Evolutionary conservation across 2,888 invertebrate genomes (phyloP).

Genomic region (Leucophenga montana): DNA sequence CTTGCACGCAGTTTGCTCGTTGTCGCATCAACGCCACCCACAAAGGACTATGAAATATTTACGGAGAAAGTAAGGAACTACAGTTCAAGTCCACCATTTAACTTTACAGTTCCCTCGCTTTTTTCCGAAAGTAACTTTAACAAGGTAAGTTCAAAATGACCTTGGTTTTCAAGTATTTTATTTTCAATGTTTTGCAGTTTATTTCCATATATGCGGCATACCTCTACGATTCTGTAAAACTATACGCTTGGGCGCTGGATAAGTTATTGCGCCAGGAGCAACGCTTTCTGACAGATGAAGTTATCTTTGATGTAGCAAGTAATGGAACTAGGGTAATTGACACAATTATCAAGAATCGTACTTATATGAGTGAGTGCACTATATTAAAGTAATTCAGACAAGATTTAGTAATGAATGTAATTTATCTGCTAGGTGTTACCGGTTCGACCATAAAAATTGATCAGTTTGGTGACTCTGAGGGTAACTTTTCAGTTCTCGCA

Average conservation of each 20-base stretch:
- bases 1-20: slow-evolving; percentile 88
- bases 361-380: slow-evolving; percentile 86
- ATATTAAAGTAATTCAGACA: neutral
- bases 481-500: slow-evolving; percentile 95
- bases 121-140: slow-evolving; percentile 74
- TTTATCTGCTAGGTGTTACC: slow-evolving; percentile 83
- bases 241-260: slow-evolving; percentile 91
- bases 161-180: no score
- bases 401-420: neutral
- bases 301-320: slow-evolving; percentile 80
- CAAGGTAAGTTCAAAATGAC: slow-evolving; percentile 72
- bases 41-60: slow-evolving; percentile 82
- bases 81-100: slow-evolving; percentile 86
- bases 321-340: slow-evolving; percentile 92
- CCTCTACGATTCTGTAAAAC: slow-evolving; percentile 92
- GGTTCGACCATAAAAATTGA: slow-evolving; percentile 95
- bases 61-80: slow-evolving; percentile 85
- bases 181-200: slow-evolving; percentile 76
- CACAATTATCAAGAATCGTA: slow-evolving; percentile 87
- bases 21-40: slow-evolving; percentile 90
- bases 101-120: slow-evolving; percentile 80
- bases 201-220: slow-evolving; percentile 94
- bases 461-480: slow-evolving; percentile 94
- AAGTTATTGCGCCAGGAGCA: slow-evolving; percentile 79
- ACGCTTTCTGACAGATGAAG: slow-evolving; percentile 76